Evolutionary conservation across 2,888 invertebrate species (phyloP), one percentile per base, ranked within the genome.

Genomic region (Drosophila mercatorum): DNA sequence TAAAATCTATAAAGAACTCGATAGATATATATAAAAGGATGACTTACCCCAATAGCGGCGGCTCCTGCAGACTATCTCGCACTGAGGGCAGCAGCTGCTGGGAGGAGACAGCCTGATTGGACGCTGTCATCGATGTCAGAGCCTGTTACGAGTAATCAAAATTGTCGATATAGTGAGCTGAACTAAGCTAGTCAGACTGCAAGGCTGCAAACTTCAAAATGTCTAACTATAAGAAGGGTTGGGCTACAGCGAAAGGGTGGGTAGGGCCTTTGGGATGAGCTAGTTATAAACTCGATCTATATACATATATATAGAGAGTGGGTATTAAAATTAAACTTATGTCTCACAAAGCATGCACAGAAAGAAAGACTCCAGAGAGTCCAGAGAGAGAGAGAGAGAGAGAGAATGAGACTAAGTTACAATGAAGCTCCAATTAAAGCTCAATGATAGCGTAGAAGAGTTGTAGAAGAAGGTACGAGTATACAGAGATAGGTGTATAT

Each of bases 81-180:
- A 95, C 94, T 0, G 96, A 96, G 43, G 96, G 95, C 93, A 95
- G 92, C 5, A 96, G 92, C 41, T 94, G 94, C 49, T 95, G 94
- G 5, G 94, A 92, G 41, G 93, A 92, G 49, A 93, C 92, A 58
- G 94, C 94, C 43, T 95, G 94, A 76, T 94, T 95, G 71, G 93
- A 94, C 17, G 92, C 90, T 58, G 96, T 95, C 94, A 98, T 95
- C 10, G 93, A 93, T 68, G 91, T 93, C 36, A 93, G 81, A n/a
- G 93, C 93, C 93, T 93, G 63, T 67, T 36, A 5, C 26, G 10
- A 28, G 47, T 22, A 40, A 57, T 53, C 26, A 53, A 51, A 55
- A 1, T 7, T 36, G 5, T 36, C n/a, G 46, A 14, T 75, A 60
- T 57, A 78, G 43, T 63, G 36, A 12, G 14, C 34, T 36, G 46